A percentile compares a stretch with the other conserved stretches of the same genome.
Conservation (phyloP, 2,113 vertebrate genomes). For the Balaeniceps rex region DNA sequence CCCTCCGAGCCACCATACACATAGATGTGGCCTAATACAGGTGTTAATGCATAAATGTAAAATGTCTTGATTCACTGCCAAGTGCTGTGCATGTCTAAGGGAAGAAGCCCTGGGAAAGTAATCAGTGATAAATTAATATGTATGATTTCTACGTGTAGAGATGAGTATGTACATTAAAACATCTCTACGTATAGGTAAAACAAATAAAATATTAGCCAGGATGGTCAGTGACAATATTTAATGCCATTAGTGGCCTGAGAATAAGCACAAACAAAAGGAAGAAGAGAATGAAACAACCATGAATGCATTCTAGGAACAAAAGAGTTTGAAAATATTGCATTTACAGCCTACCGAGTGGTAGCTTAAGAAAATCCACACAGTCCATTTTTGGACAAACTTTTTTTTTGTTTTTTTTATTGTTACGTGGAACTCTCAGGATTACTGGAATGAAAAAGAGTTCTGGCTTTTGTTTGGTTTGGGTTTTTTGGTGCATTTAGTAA, state of each 20-base stretch:
- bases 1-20: accelerated
- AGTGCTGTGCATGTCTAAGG: not conserved
- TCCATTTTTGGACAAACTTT: not conserved
- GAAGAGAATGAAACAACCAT: not conserved
- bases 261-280: not conserved
- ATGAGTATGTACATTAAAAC: not conserved
- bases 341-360: not conserved
- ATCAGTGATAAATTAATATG: not conserved
- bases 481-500: not conserved
- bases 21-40: not conserved
- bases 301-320: not conserved
- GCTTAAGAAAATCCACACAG: not conserved
- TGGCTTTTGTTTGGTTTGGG: not conserved
- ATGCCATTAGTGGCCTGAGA: not conserved
- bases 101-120: not conserved
- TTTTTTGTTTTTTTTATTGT: not conserved
- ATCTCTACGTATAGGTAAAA: not conserved
- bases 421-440: accelerated
- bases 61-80: not conserved
- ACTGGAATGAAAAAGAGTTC: not conserved
- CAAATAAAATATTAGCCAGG: not conserved
- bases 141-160: not conserved
- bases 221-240: not conserved
- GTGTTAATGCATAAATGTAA: not conserved
- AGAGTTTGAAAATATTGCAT: not conserved